Evolutionary conservation across 1,140 invertebrate genomes (phyloP).

Genomic region (Hypothenemus hampei): DNA sequence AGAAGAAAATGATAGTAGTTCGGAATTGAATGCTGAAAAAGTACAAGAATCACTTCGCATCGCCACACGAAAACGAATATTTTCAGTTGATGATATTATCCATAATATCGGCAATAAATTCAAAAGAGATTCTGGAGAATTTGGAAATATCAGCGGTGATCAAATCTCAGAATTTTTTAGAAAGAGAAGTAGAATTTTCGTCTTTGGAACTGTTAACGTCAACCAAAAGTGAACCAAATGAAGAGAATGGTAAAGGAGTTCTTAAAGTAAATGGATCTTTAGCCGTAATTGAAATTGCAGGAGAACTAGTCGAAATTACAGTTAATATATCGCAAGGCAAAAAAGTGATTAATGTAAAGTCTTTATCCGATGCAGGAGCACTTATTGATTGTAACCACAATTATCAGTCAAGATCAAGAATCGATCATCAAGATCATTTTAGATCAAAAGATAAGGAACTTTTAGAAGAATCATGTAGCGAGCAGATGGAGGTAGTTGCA

Average conservation of each 20-base stretch:
- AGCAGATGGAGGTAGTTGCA: too few relatives aligned
- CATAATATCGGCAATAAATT: conserved; percentile 30
- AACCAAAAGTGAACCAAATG: conserved; percentile 11
- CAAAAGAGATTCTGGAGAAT: conserved; percentile 9
- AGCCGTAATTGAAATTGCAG: conserved; percentile 37
- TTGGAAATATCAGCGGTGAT: neutral
- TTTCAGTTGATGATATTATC: conserved; percentile 40
- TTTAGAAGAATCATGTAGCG: too few relatives aligned
- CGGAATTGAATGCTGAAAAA: too few relatives aligned
- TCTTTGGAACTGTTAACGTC: conserved; percentile 10
- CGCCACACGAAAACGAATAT: conserved; percentile 29
- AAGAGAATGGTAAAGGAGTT: neutral
- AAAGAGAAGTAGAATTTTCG: conserved; percentile 18
- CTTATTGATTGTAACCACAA: conserved; percentile 37
- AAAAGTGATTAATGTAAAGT: conserved; percentile 39
- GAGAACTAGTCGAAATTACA: conserved; percentile 39
- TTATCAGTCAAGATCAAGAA: too few relatives aligned
- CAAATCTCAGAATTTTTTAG: conserved; percentile 13
- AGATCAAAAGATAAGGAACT: too few relatives aligned
- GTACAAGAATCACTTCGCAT: too few relatives aligned
- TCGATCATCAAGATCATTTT: too few relatives aligned
- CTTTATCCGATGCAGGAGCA: conserved; percentile 28
- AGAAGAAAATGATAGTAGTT: too few relatives aligned
- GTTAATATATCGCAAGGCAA: conserved; percentile 35
- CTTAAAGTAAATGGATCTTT: conserved; percentile 32